Percentiles rank a stretch among this genome's conserved stretches.
These are phyloP conservation scores for Mesochorus sp. DNA, from an alignment of 2,888 invertebrate species.

Conservation along the genomic window DNA sequence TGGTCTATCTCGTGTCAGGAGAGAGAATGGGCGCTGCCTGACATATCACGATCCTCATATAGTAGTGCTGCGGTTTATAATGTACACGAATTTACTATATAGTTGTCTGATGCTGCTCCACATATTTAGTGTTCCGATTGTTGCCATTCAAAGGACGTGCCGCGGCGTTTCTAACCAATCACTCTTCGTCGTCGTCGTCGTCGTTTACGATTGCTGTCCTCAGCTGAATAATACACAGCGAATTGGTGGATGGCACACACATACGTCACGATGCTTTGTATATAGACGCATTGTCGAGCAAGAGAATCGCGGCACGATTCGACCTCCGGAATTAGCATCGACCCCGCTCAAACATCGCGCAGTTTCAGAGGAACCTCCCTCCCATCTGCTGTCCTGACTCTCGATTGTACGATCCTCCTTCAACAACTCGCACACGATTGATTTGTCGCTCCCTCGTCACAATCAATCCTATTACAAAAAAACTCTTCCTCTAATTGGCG, in stretches of 20 bases:
- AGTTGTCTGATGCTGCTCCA: conserved; percentile 45
- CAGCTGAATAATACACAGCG: background rate
- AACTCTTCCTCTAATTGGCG: background rate
- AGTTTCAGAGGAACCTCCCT: conserved; percentile 36
- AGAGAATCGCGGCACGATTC: conserved; percentile 64
- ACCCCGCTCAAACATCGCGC: conserved; percentile 62
- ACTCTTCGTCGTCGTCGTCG: conserved; percentile 36
- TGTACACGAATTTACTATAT: conserved; percentile 29
- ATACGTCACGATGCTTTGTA: background rate
- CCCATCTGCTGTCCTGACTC: conserved; percentile 61
- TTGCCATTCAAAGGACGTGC: conserved; percentile 54
- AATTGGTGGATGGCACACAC: background rate
- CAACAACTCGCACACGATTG: no score
- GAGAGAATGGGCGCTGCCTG: conserved; percentile 73
- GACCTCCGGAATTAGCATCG: conserved; percentile 72
- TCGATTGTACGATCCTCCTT: conserved; percentile 3
- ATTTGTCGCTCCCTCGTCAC: conserved; percentile 60
- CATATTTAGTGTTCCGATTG: conserved; percentile 53
- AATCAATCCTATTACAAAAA: background rate
- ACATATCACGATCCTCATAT: conserved; percentile 71
- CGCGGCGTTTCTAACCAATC: conserved; percentile 48
- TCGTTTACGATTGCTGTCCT: conserved; percentile 9
- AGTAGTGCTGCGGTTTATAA: conserved; percentile 27
- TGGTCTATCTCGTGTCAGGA: conserved; percentile 61
- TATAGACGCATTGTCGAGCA: conserved; percentile 15